These are phyloP conservation scores for Drosophila obscura DNA, from an alignment of 1,140 invertebrate species.

Conservation along the genomic window DNA sequence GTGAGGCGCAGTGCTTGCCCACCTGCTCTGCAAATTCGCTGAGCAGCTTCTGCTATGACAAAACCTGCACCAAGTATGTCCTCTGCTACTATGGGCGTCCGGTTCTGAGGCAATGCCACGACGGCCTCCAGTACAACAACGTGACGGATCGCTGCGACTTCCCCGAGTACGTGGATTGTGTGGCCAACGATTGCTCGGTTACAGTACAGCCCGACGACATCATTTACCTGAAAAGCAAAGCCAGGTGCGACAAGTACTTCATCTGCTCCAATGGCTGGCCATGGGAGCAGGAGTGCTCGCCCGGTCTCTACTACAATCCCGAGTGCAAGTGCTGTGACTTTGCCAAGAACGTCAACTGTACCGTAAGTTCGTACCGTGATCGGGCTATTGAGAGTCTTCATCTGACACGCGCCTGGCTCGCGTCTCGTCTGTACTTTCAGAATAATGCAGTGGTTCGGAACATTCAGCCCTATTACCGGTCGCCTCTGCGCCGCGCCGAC, in stretches of 20 bases:
- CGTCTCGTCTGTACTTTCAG: constrained; percentile 11
- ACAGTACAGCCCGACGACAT: constrained; percentile 54
- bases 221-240: constrained; percentile 63
- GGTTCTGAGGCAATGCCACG: constrained; percentile 54
- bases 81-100: constrained; percentile 56
- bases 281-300: constrained; percentile 54
- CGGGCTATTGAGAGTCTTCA: background rate
- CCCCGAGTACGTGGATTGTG: constrained; percentile 63
- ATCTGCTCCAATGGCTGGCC: constrained; percentile 65
- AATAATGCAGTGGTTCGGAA: constrained; percentile 44
- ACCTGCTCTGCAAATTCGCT: constrained; percentile 9
- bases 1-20: constrained; percentile 21
- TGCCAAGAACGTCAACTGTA: constrained; percentile 48
- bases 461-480: constrained; percentile 62
- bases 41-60: constrained; percentile 65
- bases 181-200: constrained; percentile 60
- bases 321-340: constrained; percentile 62
- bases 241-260: constrained; percentile 66
- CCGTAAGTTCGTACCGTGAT: constrained; percentile 38
- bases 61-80: constrained; percentile 66
- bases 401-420: background rate
- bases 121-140: constrained; percentile 61
- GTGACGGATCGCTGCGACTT: constrained; percentile 67
- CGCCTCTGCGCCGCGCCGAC: constrained; percentile 66
- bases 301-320: constrained; percentile 59